phyloP scores from a whole-genome alignment of 2,113 vertebrate species.

The Siphamia tubifer region DNA sequence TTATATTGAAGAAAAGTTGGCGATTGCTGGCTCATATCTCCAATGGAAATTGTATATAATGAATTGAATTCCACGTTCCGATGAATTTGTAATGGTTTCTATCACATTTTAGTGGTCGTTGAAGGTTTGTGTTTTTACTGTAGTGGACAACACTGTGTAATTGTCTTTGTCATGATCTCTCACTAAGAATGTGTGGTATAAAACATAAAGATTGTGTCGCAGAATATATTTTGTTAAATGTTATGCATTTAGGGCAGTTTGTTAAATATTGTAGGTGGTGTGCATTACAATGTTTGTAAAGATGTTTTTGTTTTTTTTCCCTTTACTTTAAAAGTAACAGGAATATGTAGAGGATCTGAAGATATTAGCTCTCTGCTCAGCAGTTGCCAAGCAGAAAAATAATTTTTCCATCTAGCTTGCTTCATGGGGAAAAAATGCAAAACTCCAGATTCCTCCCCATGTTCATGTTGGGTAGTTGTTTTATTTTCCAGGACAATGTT shows the following conservation, averaged over 20 bases:
- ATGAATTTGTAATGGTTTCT: constrained; percentile 56
- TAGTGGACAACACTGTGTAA: constrained; percentile 73
- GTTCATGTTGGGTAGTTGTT: constrained; percentile 65
- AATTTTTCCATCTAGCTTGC: constrained; percentile 67
- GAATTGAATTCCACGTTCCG: constrained; percentile 44
- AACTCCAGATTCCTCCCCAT: constrained; percentile 66
- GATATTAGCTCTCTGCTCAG: constrained; percentile 50
- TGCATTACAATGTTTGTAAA: constrained; percentile 59
- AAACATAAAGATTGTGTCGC: constrained; percentile 58
- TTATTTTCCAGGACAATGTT: constrained; percentile 70
- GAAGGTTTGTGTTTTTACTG: constrained; percentile 72
- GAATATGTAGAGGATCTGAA: constrained; percentile 55
- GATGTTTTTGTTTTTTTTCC: background rate
- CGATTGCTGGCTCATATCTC: constrained; percentile 57
- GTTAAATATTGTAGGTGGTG: constrained; percentile 58
- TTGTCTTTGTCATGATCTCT: constrained; percentile 66
- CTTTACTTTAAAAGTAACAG: constrained; percentile 47
- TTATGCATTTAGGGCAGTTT: constrained; percentile 50
- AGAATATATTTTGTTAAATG: constrained; percentile 57
- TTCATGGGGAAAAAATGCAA: constrained; percentile 78
- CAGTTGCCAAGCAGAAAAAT: constrained; percentile 62
- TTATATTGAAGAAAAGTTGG: constrained; percentile 40
- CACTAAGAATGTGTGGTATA: constrained; percentile 67
- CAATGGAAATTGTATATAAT: constrained; percentile 71
- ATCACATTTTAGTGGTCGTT: constrained; percentile 70